These are phyloP conservation scores for Monochamus alternatus DNA, from an alignment of 2,888 invertebrate genomes.

Conservation along the genomic window DNA sequence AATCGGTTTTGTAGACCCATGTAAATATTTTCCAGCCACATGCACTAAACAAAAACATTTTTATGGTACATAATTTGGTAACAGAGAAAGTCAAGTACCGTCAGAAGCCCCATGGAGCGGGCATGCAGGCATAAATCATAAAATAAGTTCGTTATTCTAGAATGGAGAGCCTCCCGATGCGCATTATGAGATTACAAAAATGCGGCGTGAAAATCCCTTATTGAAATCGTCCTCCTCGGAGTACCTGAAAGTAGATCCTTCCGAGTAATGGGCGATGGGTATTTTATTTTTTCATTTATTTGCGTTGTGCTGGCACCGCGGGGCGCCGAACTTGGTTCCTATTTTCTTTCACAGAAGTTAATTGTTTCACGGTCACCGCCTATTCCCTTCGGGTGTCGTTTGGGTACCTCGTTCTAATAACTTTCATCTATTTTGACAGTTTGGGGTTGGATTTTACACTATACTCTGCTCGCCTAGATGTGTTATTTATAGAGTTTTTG, in stretches of 20 bases:
- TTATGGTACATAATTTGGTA: conserved; percentile 30
- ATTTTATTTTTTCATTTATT: conserved; percentile 34
- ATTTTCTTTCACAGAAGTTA: conserved; percentile 52
- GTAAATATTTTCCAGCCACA: conserved; percentile 18
- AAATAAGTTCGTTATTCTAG: conserved; percentile 30
- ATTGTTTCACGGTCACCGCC: conserved; percentile 50
- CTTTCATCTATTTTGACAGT: conserved; percentile 24
- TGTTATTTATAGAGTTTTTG: background rate
- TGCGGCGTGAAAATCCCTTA: conserved; percentile 34
- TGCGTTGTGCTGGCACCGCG: conserved; percentile 43
- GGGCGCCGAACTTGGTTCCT: conserved; percentile 47
- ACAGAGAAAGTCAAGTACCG: conserved; percentile 27
- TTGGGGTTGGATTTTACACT: conserved; percentile 4
- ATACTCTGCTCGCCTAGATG: background rate
- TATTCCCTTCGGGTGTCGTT: conserved; percentile 1
- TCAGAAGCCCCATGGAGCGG: conserved; percentile 3
- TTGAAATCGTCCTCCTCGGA: conserved; percentile 22
- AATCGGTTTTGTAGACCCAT: conserved; percentile 4
- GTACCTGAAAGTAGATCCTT: conserved; percentile 41
- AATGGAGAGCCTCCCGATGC: conserved; percentile 32
- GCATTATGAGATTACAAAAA: conserved; percentile 29
- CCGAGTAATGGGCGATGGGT: conserved; percentile 43
- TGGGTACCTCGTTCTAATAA: conserved; percentile 19
- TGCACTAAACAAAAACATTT: conserved; percentile 22
- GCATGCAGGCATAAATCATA: conserved; percentile 36